Base-by-base conservation (phyloP, 2,888 invertebrate genomes). In the Hartigia nigra region DNA sequence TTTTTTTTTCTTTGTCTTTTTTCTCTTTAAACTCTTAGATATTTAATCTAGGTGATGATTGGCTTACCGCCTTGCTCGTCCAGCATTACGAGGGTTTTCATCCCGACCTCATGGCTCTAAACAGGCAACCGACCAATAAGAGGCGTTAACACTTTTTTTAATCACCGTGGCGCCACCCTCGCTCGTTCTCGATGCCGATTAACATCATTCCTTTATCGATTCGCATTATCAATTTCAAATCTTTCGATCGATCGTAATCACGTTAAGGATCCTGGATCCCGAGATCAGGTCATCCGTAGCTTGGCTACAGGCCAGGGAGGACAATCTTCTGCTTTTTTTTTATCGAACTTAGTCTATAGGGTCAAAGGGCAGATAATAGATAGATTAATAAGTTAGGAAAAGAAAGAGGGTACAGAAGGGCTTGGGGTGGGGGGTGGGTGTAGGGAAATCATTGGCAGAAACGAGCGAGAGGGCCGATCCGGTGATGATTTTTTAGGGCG, bases 21-120 rank as follows among this genome's bases (percentile, higher is more conserved):
- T 74, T 69, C 77, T 69, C 70, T 77, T 76, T 80, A 12, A 69
- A 79, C 78, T 76, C 82, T 83, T 82, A 55, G 74, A 79, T 81
- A 82, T 84, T 79, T 86, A 87, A 84, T 88, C 89, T 90, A 90
- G 84, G 84, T 90, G 88, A 88, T 86, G 88, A 55, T 55, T 72
- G 95, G 95, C 97, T 98, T 97, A 98, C 98, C 98, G 97, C 98
- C 99, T 97, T 99, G 99, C 95, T 99, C 98, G 95, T 99, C 99
- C 96, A 99, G 96, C 96, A 98, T 98, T 94, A 99, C 98, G 95
- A 99, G 96, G 94, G 98, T 97, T 95, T 97, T 97, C 96, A 99
- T 99, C 94, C 98, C 98, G 94, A 98, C 98, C 95, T 99, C 98
- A 95, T 98, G 98, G 95, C 98, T 98, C 98, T 99, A 97, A 95